Evolutionary conservation across 92 coral and sea anemone genomes (phyloP), one percentile per base, ranked within the genome.

Genomic region (Palythoa grandis): DNA sequence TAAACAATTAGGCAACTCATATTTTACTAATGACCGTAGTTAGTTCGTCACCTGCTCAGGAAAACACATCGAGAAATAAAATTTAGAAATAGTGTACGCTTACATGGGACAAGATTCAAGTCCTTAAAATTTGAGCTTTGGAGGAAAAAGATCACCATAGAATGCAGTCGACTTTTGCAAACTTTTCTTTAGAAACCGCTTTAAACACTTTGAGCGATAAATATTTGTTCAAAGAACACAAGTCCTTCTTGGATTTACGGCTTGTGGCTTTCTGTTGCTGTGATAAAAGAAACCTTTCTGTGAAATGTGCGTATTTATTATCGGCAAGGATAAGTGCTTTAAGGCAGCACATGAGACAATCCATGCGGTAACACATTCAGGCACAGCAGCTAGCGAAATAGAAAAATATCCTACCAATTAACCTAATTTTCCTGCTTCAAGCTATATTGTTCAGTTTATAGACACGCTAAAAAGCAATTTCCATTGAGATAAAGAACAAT

Each of bases 1-100:
- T 61, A 78, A 82, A 67, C 95, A 92, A 90, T 92, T 92, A 93
- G 86, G 68, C 39, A 67, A 78, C 56, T 77, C 94, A 83, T 87
- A 84, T 86, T 88, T 83, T 93, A 82, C 95, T 78, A 78, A 86
- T 83, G 83, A 83, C 88, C 87, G 69, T 24, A 63, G 69, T 86
- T 83, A 85, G 74, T 72, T 61, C 74, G 86, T 92, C 87, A 90
- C 88, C 90, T 93, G 92, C 70, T 82, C 74, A 37, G 53, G 65
- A 65, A 70, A 58, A 74, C 63, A 79, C 61, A 79, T 78, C 58
- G 40, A 85, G 77, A 15, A 65, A 77, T 77, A 78, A 80, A 52
- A 78, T 54, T 22, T 70, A 67, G 69, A 82, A 75, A 85, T 19
- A 20, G 24, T 40, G 24, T 52, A 10, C 60, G 16, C 66, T 83